Conservation (phyloP, 2,113 vertebrate genomes). For the Albula glossodonta region DNA sequence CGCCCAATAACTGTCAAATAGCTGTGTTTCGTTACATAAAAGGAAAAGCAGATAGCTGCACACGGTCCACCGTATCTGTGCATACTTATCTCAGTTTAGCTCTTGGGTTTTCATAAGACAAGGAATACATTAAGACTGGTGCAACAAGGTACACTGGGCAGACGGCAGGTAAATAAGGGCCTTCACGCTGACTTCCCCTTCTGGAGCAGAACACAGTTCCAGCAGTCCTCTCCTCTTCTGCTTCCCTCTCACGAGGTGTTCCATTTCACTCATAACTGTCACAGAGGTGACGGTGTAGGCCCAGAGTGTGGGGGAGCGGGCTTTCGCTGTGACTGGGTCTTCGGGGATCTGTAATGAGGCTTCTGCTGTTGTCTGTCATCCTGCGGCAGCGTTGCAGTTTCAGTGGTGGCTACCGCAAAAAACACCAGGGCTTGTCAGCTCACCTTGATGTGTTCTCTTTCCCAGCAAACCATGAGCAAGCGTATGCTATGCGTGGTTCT, state of each 20-base stretch:
- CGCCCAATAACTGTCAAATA: not conserved
- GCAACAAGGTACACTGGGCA: not conserved
- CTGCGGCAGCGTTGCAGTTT: not conserved
- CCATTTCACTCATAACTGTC: not conserved
- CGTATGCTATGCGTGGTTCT: not conserved
- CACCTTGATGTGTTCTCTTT: not conserved
- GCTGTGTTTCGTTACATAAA: not conserved
- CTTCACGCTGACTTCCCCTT: not conserved
- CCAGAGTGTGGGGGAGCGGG: not conserved
- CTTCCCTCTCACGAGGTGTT: not conserved
- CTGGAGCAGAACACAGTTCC: not conserved
- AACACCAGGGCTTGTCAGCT: not conserved
- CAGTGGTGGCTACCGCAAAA: not conserved
- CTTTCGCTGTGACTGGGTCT: not conserved
- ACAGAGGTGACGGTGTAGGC: not conserved
- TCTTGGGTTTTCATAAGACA: too few species aligned
- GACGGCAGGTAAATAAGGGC: not conserved
- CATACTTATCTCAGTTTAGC: not conserved
- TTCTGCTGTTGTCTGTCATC: not conserved
- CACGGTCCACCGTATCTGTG: not conserved
- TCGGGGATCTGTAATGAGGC: not conserved
- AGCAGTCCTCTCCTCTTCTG: conserved; percentile 1
- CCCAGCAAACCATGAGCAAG: not conserved
- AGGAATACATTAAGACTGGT: too few species aligned
- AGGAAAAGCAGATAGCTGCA: not conserved